Evolutionary conservation across 2,888 invertebrate species (phyloP), one percentile per base, ranked within the genome.

Genomic region (Hemicrepidius hirtus): DNA sequence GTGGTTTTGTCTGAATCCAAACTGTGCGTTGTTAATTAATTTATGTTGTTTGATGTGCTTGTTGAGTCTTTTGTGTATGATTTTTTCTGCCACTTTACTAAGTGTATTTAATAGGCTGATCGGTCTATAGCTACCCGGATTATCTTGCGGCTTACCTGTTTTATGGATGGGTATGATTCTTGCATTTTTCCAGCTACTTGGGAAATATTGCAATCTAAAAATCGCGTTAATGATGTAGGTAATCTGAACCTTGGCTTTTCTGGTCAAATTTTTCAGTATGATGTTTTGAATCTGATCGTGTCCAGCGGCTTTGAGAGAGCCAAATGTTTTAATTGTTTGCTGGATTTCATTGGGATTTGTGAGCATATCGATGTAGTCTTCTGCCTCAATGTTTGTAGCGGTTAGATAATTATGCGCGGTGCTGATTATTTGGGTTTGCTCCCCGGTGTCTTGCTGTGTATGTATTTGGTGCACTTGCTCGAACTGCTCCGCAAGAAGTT

Each of bases 181-280:
- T 13, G 28, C 55, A 16, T 16, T 1, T 37, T 57, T 57, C 37
- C 35, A 57, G n/a, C 16, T 12, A 5, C 18, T 57, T 57, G 57
- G 57, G 9, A 37, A 57, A 18, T 57, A 16, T 20, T 28, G 28
- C 12, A 57, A 6, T 37, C 37, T 13, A 6, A 57, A 18, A 13
- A 18, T 13, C 18, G 57, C 57, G 37, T 57, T 35, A 13, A 57
- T 13, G 35, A 57, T 35, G 4, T 24, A 5, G 16, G 12, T 13
- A 20, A 62, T 10, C 1, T 3, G 12, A 7, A 18, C 18, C 24
- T 20, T 37, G 1, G 24, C 16, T 41, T 62, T 62, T 20, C 37
- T 12, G 3, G 37, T 37, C 9, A 37, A 37, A n/a, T 37, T 37
- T n/a, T n/a, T 37, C 1, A 37, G 24, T 3, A 24, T 24, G 2